Percentiles rank a stretch among this genome's conserved stretches.
Evolutionary conservation across 2,888 invertebrate species (phyloP).

Genomic region (Branchipolynoe longqiensis): DNA sequence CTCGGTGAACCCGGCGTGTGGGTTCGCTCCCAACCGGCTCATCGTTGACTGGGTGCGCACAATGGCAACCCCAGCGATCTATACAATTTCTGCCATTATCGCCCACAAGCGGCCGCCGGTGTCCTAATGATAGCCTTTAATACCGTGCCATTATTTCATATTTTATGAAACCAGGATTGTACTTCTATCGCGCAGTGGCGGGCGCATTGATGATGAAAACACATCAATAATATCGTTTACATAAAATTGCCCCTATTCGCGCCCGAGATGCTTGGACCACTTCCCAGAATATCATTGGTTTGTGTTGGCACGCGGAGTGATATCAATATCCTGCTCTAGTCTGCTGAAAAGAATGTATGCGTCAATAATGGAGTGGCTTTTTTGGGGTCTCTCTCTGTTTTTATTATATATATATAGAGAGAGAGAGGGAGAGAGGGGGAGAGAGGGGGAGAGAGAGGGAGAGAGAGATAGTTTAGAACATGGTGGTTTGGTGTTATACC

Average conservation of each 20-base stretch:
- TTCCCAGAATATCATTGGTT: constrained; percentile 28
- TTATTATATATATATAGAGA: too few species aligned
- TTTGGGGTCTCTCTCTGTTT: too few species aligned
- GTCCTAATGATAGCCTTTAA: constrained; percentile 46
- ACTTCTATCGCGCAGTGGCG: constrained; percentile 3
- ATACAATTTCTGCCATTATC: constrained; percentile 43
- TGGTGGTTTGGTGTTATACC: too few species aligned
- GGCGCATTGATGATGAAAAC: background rate
- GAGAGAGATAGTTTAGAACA: too few species aligned
- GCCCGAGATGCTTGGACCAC: constrained; percentile 4
- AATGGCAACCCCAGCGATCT: constrained; percentile 27
- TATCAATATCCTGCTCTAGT: constrained; percentile 22
- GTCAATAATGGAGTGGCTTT: background rate
- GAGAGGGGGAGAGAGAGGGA: too few species aligned
- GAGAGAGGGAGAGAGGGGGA: too few species aligned
- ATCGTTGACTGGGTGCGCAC: constrained; percentile 12
- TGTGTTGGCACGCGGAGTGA: constrained; percentile 25
- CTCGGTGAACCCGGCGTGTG: constrained; percentile 9
- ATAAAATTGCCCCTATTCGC: constrained; percentile 33
- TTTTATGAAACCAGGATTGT: constrained; percentile 6
- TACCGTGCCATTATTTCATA: constrained; percentile 28
- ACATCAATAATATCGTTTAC: constrained; percentile 51
- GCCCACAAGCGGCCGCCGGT: background rate
- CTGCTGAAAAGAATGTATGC: background rate
- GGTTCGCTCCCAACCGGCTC: background rate